Base-by-base conservation (phyloP, 2,888 invertebrate species). In the Drosophila kokeensis region DNA sequence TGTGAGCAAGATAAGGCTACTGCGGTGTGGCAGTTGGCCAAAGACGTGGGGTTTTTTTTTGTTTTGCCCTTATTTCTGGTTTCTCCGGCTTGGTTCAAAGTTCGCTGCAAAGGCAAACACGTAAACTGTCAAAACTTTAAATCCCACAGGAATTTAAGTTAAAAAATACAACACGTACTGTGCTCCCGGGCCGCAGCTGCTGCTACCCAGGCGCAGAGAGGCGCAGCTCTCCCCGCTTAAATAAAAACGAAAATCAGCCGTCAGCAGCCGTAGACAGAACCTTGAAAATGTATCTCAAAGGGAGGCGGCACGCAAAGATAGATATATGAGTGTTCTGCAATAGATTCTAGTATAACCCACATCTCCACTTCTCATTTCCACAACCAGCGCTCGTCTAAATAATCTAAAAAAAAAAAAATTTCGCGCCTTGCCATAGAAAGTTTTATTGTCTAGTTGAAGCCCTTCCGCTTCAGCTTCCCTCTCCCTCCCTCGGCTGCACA, bases 131-230 rank as follows among this genome's bases (percentile, higher is more conserved):
- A 90, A 89, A 91, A 87, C 85, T 88, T 91, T 83, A 92, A 91
- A 89, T 92, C 92, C 91, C 92, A 73, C 80, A 87, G 89, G 91
- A 91, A 92, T 91, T 91, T 87, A 82, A 90, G 89, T 85, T 91
- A 80, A 83, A 82, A 90, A 87, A 85, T 87, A 90, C 79, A 83
- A 89, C 89, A 90, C 90, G 87, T 90, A 87, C 85, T 69, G 69
- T 67, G 82, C 73, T 67, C 60, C 54, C 60, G 72, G 70, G 79
- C 87, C 83, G 69, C 84, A 91, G 90, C 88, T 89, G 90, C 86
- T 89, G 87, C 69, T 76, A 61, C 32, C 45, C 52, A 29, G 59
- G 48, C n/a, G n/a, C n/a, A n/a, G 50, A 71, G 50, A 36, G 42
- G n/a, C 38, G n/a, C 62, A 38, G 27, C 21, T 45, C 27, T 15